A percentile compares a stretch with the other conserved stretches of the same genome.
These are phyloP conservation scores for Cyclophora punctaria DNA, from an alignment of 2,888 invertebrate genomes.

Conservation along the genomic window DNA sequence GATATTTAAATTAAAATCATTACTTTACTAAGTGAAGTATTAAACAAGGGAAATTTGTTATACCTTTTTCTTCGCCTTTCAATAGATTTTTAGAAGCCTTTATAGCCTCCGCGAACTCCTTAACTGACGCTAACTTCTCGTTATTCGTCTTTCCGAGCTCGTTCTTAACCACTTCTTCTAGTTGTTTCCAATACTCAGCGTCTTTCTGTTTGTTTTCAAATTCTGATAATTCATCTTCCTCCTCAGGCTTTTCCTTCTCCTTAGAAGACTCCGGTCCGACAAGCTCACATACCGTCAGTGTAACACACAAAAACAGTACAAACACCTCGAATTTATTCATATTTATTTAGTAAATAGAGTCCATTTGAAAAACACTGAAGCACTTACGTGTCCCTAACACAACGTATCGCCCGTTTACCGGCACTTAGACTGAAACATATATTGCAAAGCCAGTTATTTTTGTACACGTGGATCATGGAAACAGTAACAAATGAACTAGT, in stretches of 20 bases:
- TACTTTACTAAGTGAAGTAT: too few species aligned
- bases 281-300: conserved; percentile 44
- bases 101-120: conserved; percentile 53
- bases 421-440: not conserved
- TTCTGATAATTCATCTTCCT: conserved; percentile 33
- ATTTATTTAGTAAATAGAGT: conserved; percentile 29
- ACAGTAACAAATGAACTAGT: too few species aligned
- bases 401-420: conserved; percentile 1
- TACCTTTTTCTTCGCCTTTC: conserved; percentile 28
- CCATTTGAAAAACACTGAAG: conserved; percentile 25
- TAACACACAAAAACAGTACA: conserved; percentile 42
- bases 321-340: conserved; percentile 45
- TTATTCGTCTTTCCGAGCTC: conserved; percentile 49
- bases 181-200: conserved; percentile 41
- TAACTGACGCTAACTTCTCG: conserved; percentile 42
- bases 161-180: conserved; percentile 48
- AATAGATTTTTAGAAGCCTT: conserved; percentile 32
- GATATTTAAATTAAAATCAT: too few species aligned
- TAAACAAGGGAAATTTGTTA: too few species aligned
- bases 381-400: conserved; percentile 57
- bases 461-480: conserved; percentile 5
- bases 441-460: conserved; percentile 13
- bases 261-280: conserved; percentile 49
- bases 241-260: conserved; percentile 35
- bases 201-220: conserved; percentile 28